Evolutionary conservation across 1,140 invertebrate species (phyloP).

Genomic region (Dendroctonus ponderosae): DNA sequence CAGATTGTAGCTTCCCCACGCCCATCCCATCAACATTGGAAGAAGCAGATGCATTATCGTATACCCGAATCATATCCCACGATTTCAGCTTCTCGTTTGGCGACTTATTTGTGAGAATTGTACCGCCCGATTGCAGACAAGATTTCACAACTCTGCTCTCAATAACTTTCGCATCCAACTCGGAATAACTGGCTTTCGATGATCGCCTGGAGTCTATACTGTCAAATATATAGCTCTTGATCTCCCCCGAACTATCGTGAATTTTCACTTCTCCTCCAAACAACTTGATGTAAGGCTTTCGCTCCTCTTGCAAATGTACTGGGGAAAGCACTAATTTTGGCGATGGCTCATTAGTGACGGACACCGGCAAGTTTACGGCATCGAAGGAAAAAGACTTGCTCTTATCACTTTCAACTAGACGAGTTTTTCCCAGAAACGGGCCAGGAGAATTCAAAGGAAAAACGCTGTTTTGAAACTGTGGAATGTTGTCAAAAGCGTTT

Average conservation of each 20-base stretch:
- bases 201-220: constrained; percentile 46
- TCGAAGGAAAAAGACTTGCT: constrained; percentile 50
- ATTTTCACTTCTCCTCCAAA: constrained; percentile 79
- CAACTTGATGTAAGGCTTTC: constrained; percentile 63
- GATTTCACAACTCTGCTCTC: constrained; percentile 63
- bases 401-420: constrained; percentile 64
- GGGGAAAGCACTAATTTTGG: constrained; percentile 36
- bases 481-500: constrained; percentile 48
- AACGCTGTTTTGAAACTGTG: constrained; percentile 48
- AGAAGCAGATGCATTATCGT: constrained; percentile 37
- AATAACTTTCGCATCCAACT: constrained; percentile 45
- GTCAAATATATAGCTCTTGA: constrained; percentile 71
- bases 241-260: constrained; percentile 55
- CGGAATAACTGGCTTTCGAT: constrained; percentile 32
- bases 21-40: constrained; percentile 40
- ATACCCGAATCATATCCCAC: constrained; percentile 43
- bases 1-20: constrained; percentile 38
- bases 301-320: constrained; percentile 37
- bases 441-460: constrained; percentile 72
- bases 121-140: constrained; percentile 71
- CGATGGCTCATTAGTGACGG: constrained; percentile 14
- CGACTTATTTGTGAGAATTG: constrained; percentile 59
- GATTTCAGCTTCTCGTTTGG: constrained; percentile 30
- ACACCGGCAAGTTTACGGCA: constrained; percentile 35
- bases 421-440: constrained; percentile 73